These are phyloP conservation scores for Andrena haemorrhoa DNA, from an alignment of 2,888 invertebrate species.

Conservation along the genomic window DNA sequence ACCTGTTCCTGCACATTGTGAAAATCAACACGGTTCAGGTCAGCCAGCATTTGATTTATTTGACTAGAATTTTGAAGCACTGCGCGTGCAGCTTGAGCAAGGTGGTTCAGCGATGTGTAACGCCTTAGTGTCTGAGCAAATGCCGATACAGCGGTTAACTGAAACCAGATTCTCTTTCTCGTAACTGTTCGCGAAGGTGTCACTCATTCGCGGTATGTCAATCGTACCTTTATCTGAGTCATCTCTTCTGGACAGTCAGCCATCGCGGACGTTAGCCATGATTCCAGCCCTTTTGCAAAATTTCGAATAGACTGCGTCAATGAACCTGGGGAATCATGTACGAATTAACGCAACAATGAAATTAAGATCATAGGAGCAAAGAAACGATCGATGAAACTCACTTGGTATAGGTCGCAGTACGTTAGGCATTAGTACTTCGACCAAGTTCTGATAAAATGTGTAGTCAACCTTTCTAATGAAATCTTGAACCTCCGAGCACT, in stretches of 20 bases:
- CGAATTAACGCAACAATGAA: constrained; percentile 10
- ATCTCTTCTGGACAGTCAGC: constrained; percentile 93
- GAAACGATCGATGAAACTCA: constrained; percentile 80
- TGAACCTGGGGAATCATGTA: constrained; percentile 86
- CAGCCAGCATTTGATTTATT: constrained; percentile 98
- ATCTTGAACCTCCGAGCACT: constrained; percentile 90
- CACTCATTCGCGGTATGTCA: neutral
- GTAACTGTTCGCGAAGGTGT: neutral
- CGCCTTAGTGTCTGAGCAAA: constrained; percentile 97
- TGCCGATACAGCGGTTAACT: constrained; percentile 92
- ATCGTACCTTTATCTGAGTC: constrained; percentile 91
- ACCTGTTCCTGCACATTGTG: constrained; percentile 96
- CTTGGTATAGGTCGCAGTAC: constrained; percentile 97
- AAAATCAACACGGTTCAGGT: constrained; percentile 98
- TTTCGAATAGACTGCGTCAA: constrained; percentile 97
- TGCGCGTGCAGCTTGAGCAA: constrained; percentile 97
- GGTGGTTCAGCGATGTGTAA: constrained; percentile 98
- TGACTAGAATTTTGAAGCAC: constrained; percentile 97
- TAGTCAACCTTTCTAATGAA: constrained; percentile 95
- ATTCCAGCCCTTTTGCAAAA: constrained; percentile 96
- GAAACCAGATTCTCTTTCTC: constrained; percentile 49
- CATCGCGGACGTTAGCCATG: constrained; percentile 93
- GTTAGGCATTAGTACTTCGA: constrained; percentile 98
- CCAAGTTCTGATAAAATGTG: constrained; percentile 97
- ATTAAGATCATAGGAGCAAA: constrained; percentile 11